Base-by-base conservation (phyloP, 2,113 vertebrate genomes). In the Sturnira hondurensis region DNA sequence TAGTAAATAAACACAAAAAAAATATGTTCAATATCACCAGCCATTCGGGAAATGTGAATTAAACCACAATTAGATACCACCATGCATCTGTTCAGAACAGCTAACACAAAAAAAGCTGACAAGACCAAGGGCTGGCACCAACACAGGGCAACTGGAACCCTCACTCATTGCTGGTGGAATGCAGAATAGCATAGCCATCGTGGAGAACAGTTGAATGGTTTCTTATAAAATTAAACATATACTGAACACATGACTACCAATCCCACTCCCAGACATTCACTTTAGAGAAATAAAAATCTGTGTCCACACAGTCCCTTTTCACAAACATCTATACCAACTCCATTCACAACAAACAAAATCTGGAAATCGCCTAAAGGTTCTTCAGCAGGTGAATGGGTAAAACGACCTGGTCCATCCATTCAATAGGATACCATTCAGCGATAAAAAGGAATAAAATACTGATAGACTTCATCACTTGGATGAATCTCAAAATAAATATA, bases 161-260 rank as follows among this genome's bases (percentile, higher is more conserved):
- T 33, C 11, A 0, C 10, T 3, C 36, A 58, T 15, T 41, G 47
- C 26, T n/a, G 12, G 5, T 26, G 1, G 4, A 63, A 86, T 22
- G 13, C 14, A 76, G 12, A 71, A 54, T 4, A 12, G 2, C 9
- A 68, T 3, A 77, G 19, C 12, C n/a, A 54, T 26, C 24, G 83
- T 54, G 31, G 16, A 24, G 58, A 86, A 90, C 9, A 11, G 13
- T 19, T 28, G 26, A 41, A 13, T 65, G 80, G 8, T 81, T 94
- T 89, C 83, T 70, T 87, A 50, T 26, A 73, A 92, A 83, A 8
- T 58, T 91, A 92, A 94, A 82, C 4, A 87, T 38, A 47, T 11
- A 56, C 9, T 67, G 70, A 89, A 24, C 26, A 33, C 13, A 14
- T 24, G 47, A 83, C 17, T 2, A 28, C 20, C 47, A 71, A 71